Base-by-base conservation (phyloP, 2,797 vertebrate genomes). In the Lithobates pipiens region DNA sequence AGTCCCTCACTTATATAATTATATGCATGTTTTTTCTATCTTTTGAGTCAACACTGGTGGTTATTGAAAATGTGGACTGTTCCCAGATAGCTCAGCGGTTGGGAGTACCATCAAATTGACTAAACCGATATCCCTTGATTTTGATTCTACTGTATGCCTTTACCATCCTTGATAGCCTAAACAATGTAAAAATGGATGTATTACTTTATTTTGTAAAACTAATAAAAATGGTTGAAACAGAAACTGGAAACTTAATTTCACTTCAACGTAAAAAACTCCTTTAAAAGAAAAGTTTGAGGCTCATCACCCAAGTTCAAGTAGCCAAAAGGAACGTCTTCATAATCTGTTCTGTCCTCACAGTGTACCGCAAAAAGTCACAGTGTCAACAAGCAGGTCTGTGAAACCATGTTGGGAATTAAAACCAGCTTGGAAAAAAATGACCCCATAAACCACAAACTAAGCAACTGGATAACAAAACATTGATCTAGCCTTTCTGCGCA, bases 401-500 rank as follows among this genome's bases (percentile, higher is more conserved):
- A 79, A 32, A 77, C 34, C 76, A 54, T 71, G 11, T 54, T 57
- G 44, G 44, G 16, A 46, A 34, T 54, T 34, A 54, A 72, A 57
- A 71, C 5, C 44, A 57, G 70, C 11, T 46, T n/a, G 46, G 13
- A 23, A 72, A 72, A 68, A 72, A 39, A 72, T 21, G 16, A 32
- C 39, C 36, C 71, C 86, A 79, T 84, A 82, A 89, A 89, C 54
- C 11, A 73, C 68, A 85, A 67, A 79, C n/a, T 77, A 84, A 80
- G 65, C 0, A 63, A 83, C 86, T 82, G 85, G 0, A 0, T 80
- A 84, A 85, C 83, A 15, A 0, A 88, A 87, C 85, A 80, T 13
- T 80, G 80, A 88, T 44, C 10, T 84, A 50, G 82, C 67, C 71
- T 23, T 81, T 91, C 89, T 25, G 77, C 88, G 76, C 87, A 75